Base-by-base conservation (phyloP, 2,113 vertebrate species). In the Colinus virginianus region DNA sequence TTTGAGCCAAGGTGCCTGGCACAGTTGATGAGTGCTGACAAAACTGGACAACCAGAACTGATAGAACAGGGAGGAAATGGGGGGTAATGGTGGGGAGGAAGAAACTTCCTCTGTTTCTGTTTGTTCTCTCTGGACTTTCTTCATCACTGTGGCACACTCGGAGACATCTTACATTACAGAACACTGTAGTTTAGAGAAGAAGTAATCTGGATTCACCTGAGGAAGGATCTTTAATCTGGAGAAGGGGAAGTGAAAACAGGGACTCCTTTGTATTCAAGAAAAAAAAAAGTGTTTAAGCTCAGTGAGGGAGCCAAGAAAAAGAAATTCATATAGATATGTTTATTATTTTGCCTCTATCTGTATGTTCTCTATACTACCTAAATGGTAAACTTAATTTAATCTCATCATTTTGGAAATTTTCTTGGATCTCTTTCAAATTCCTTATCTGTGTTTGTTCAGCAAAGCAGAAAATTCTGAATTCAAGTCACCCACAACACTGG, bases 281-380 rank as follows among this genome's bases (percentile, higher is more conserved):
- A 30, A 89, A 48, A 17, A 53, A 72, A 48, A 48, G 18, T 48
- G 22, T 28, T 83, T 49, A 69, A 91, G 63, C 20, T 77, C 42
- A 85, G 17, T n/a, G 51, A 90, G 25, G 12, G 11, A 74, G 84
- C 46, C 55, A 95, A 90, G 75, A 85, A 89, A 91, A 92, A 94
- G 6, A 74, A 88, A 70, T 63, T 32, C 3, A 9, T 53, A 36
- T 59, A 63, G 66, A 22, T 2, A 16, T 79, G n/a, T 66, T 83
- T 91, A 26, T 63, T 93, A 68, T 87, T 95, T 94, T 87, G 16
- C 63, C 36, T 45, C 45, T 3, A 87, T 91, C 53, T 94, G 23
- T 26, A 26, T 66, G 55, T 74, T 85, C 75, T 12, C 49, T 82
- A 16, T 40, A 21, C 34, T 77, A 79, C 23, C 6, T 66, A 89